Conservation (phyloP, 2,888 invertebrate species). For the Pemphredon lugubris region DNA sequence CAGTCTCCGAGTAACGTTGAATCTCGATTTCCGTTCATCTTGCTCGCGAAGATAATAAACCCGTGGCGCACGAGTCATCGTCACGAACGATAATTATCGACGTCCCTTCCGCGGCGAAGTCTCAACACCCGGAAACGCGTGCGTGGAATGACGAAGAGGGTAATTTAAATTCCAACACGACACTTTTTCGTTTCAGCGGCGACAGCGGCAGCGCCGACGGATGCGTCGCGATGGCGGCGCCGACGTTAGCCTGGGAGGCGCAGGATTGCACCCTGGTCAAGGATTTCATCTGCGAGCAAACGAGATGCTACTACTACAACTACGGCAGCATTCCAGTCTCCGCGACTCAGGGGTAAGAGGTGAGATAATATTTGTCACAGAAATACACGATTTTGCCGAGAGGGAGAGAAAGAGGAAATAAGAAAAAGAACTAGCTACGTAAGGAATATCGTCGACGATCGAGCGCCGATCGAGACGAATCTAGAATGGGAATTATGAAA, state of each 20-base stretch:
- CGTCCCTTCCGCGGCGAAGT: conserved; percentile 15
- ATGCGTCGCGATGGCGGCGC: conserved; percentile 90
- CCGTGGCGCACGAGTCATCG: no score
- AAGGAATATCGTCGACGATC: conserved; percentile 1
- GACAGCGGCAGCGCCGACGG: conserved; percentile 86
- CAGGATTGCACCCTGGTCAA: conserved; percentile 92
- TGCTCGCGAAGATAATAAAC: no score
- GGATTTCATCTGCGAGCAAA: conserved; percentile 95
- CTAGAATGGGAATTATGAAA: no score
- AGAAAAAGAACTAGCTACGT: background rate
- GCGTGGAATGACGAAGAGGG: conserved; percentile 42
- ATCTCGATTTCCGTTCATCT: no score
- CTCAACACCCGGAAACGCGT: conserved; percentile 48
- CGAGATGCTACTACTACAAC: conserved; percentile 94
- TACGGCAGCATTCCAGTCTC: conserved; percentile 95
- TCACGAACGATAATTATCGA: conserved; percentile 42
- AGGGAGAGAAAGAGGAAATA: conserved; percentile 41
- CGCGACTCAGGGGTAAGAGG: conserved; percentile 96
- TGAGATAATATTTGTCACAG: conserved; percentile 82
- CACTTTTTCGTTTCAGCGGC: conserved; percentile 79
- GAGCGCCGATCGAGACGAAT: no score
- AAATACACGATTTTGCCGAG: conserved; percentile 59
- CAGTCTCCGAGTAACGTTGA: no score
- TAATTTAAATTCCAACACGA: background rate
- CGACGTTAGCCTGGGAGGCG: conserved; percentile 90